Base-by-base conservation (phyloP, 2,888 invertebrate genomes). In the Drosophila fungiperda region DNA sequence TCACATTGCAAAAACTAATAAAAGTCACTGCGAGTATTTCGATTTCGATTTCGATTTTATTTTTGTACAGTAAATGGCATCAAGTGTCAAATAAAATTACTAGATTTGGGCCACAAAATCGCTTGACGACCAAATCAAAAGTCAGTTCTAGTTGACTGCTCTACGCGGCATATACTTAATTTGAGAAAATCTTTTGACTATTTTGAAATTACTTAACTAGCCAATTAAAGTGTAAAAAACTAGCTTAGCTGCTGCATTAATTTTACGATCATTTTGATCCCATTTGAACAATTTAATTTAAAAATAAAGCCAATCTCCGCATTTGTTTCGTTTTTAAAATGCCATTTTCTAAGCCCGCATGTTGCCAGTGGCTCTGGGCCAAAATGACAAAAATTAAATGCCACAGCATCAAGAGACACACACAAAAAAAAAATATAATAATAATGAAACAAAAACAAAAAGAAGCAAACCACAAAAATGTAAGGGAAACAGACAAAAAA, bases 371-470 rank as follows among this genome's bases (percentile, higher is more conserved):
- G 88, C 78, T 78, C 62, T 82, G 73, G 61, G 79, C 78, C 82
- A 81, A 81, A 82, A 79, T 73, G 73, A 76, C 80, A 82, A 82
- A 85, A 89, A 82, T 83, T 76, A 82, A 87, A 70, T 76, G 78
- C 84, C 82, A 68, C 75, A 70, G 78, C 67, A 73, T 76, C 72
- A 87, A 72, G 70, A 73, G 53, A 60, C 75, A 52, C 35, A 60
- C 26, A 26, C 26, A 26, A 40, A 33, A 4, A 36, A 17, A 45
- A 61, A 52, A 52, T 26, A 26, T 26, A 55, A 23, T 42, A 1
- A 17, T 23, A 20, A 45, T 45, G 23, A 45, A 45, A 45, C 45
- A 84, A 45, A 23, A 45, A 33, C 52, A 49, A 49, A 49, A 26
- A n/a, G 15, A 42, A 20, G 35, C 59, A 57, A 59, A 35, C 70